Evolutionary conservation across 2,888 invertebrate species (phyloP), one percentile per base, ranked within the genome.

Genomic region (Tubulanus polymorphus): DNA sequence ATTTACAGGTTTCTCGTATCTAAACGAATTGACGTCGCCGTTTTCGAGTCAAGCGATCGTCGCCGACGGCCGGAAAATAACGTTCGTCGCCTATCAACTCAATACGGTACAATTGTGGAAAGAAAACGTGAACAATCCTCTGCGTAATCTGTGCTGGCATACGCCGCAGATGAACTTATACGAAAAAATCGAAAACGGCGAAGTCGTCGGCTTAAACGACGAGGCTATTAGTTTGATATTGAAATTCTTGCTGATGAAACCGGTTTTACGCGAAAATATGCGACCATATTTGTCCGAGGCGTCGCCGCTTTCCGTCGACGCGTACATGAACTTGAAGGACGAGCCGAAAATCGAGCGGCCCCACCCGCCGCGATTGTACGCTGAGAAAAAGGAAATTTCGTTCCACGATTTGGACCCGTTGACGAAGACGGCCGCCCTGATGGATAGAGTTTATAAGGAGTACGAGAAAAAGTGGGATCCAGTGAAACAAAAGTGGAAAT

Each of bases 1-100:
- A n/a, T 41, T 63, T 67, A 5, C 66, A 82, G 83, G 97, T 25
- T 97, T 96, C 78, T 91, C 89, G 32, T 89, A 91, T 18, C 91
- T 85, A 74, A 89, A 90, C 66, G 96, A 97, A 64, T 68, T 95
- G 20, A 92, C 91, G 0, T 93, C 94, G 76, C 97, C 99, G 0
- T 78, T 96, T 54, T 86, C 88, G 0, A 89, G 91, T 2, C 96
- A 97, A 83, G 87, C 89, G 18, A 82, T 93, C 15, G 83, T 95
- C 37, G 91, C 93, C 0, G 89, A 97, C 80, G 96, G 97, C 0
- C 85, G 88, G 63, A 74, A 84, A 2, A 93, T 91, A 87, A 88
- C 89, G 0, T 88, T 96, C 63, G 90, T 88, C 72, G 84, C 87
- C 15, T 97, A 95, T 75, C 97, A 99, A 78, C 79, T 99, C 55